Evolutionary conservation across 1,140 invertebrate genomes (phyloP).

Genomic region (Nephotettix cincticeps): DNA sequence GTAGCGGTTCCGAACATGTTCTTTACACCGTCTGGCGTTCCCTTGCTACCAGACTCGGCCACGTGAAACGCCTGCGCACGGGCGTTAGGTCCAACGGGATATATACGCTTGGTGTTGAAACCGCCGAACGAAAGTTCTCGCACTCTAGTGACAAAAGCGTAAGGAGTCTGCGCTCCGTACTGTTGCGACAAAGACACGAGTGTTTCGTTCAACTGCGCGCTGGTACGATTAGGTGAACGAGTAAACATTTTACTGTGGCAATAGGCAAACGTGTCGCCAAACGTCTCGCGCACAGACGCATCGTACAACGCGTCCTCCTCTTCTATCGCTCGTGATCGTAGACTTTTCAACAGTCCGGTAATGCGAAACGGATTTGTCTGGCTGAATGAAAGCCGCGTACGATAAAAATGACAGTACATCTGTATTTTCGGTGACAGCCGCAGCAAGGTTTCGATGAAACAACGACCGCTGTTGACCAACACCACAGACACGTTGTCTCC

Average conservation of each 20-base stretch:
- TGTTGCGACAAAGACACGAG: not conserved
- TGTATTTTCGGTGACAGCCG: not conserved
- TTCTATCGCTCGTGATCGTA: not conserved
- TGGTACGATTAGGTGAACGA: no score
- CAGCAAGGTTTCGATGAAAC: not conserved
- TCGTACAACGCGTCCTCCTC: no score
- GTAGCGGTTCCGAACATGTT: not conserved
- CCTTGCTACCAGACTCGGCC: constrained; percentile 6
- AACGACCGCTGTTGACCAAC: not conserved
- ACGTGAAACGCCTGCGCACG: not conserved
- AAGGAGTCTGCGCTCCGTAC: not conserved
- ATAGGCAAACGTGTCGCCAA: no score
- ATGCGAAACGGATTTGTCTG: constrained; percentile 2
- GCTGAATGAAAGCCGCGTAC: not conserved
- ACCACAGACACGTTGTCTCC: not conserved
- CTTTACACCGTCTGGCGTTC: not conserved
- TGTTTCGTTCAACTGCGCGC: not conserved
- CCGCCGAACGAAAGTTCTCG: not conserved
- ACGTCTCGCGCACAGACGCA: no score
- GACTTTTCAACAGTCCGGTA: not conserved
- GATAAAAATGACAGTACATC: not conserved
- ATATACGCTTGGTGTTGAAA: not conserved
- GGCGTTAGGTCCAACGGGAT: not conserved
- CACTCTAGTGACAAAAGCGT: not conserved
- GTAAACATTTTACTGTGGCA: no score